A percentile compares a stretch with the other conserved stretches of the same genome.
Evolutionary conservation across 2,113 vertebrate species (phyloP).

Genomic region (Tenrec ecaudatus): DNA sequence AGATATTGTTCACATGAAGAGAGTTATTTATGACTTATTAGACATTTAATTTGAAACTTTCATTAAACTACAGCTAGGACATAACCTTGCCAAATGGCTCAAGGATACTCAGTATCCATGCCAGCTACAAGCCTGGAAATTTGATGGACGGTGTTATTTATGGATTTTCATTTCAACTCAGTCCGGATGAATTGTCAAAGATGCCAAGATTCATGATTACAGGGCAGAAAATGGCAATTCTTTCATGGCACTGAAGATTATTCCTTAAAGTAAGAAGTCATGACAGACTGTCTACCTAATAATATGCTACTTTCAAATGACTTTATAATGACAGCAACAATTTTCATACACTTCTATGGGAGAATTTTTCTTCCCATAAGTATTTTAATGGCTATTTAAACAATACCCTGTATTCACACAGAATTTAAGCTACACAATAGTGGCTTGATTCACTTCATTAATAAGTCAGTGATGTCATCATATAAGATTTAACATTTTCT

Average conservation of each 20-base stretch:
- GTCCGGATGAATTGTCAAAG: constrained; percentile 44
- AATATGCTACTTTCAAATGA: constrained; percentile 68
- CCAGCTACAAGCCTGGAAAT: constrained; percentile 15
- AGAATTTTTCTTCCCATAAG: constrained; percentile 74
- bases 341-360: constrained; percentile 65
- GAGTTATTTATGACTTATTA: constrained; percentile 7
- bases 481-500: constrained; percentile 73
- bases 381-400: constrained; percentile 74
- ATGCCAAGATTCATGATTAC: constrained; percentile 64
- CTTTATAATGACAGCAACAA: constrained; percentile 76
- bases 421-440: constrained; percentile 61
- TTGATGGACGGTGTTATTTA: constrained; percentile 66
- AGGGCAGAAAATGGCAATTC: constrained; percentile 42
- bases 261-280: constrained; percentile 56
- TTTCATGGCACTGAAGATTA: constrained; percentile 47
- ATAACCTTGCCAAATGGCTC: not conserved
- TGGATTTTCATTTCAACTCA: constrained; percentile 37
- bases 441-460: constrained; percentile 77
- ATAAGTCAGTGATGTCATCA: constrained; percentile 65
- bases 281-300: constrained; percentile 59
- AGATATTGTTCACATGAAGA: constrained; percentile 13
- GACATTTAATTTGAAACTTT: constrained; percentile 33
- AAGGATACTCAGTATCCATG: constrained; percentile 1
- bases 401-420: constrained; percentile 56
- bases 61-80: not conserved